A percentile compares a stretch with the other conserved stretches of the same genome.
phyloP scores from a whole-genome alignment of 2,888 invertebrate genomes.

The Leistus spinibarbis region DNA sequence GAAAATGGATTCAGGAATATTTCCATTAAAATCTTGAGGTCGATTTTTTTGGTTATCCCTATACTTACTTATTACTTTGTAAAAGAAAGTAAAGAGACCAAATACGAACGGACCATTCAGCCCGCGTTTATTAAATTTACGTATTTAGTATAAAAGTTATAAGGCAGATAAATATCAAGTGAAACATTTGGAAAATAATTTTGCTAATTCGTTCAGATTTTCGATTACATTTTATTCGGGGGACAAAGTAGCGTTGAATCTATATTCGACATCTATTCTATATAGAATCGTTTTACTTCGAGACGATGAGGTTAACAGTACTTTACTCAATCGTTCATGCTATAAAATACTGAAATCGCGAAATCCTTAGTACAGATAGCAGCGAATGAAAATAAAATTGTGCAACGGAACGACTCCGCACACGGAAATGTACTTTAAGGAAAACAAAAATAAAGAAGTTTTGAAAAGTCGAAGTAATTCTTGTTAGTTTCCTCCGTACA shows the following conservation, averaged over 20 bases:
- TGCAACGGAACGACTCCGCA: not conserved
- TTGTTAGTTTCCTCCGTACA: not conserved
- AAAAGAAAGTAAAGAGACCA: too few relatives aligned
- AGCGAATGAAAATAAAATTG: not conserved
- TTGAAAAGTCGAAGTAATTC: not conserved
- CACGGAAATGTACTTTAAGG: not conserved
- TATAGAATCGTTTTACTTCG: not conserved
- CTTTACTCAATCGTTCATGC: not conserved
- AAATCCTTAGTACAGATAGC: not conserved
- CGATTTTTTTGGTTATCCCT: too few relatives aligned
- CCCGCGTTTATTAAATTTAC: too few relatives aligned
- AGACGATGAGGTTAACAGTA: not conserved
- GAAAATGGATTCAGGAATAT: too few relatives aligned
- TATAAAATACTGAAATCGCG: not conserved
- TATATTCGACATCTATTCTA: not conserved
- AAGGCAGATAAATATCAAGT: too few relatives aligned
- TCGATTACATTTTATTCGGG: not conserved
- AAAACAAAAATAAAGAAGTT: not conserved
- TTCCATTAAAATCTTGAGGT: too few relatives aligned
- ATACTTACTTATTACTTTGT: too few relatives aligned
- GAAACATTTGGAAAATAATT: not conserved
- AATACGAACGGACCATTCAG: too few relatives aligned
- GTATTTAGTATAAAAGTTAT: too few relatives aligned
- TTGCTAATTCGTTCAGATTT: not conserved
- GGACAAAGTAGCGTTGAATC: not conserved